A percentile compares a stretch with the other conserved stretches of the same genome.
Conservation (phyloP, 2,113 vertebrate genomes). For the Melanerpes aurifrons region DNA sequence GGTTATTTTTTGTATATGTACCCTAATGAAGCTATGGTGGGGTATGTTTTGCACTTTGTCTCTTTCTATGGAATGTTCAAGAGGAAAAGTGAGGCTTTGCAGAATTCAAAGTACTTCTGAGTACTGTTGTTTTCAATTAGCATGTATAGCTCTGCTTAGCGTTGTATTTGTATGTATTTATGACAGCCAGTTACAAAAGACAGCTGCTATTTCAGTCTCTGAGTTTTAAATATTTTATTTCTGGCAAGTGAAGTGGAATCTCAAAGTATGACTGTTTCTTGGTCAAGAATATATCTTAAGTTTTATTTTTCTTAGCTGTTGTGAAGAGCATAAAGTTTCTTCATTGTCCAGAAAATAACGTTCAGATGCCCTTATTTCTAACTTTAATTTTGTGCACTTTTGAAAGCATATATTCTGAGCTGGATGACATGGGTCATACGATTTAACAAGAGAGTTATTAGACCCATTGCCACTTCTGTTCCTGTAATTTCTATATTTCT, state of each 20-base stretch:
- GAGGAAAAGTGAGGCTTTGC: background rate
- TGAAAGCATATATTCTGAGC: background rate
- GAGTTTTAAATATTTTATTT: conserved; percentile 29
- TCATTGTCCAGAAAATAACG: background rate
- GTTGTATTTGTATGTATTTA: background rate
- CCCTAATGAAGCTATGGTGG: background rate
- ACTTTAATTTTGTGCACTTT: background rate
- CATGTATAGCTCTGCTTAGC: background rate
- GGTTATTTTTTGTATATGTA: background rate
- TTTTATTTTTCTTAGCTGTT: background rate
- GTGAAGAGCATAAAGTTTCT: background rate
- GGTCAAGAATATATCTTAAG: background rate
- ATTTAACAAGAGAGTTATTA: conserved; percentile 20
- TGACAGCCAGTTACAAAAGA: background rate
- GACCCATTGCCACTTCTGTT: background rate
- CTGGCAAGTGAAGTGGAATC: background rate
- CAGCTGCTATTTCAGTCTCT: background rate
- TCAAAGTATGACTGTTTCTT: background rate
- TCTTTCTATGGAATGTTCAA: background rate
- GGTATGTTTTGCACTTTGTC: background rate
- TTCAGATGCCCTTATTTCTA: background rate
- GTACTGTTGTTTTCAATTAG: background rate
- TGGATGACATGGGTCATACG: background rate
- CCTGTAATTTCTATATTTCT: background rate
- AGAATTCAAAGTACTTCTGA: background rate